These are phyloP conservation scores for Eucera pruinosa DNA, from an alignment of 2,888 invertebrate genomes.

Conservation along the genomic window DNA sequence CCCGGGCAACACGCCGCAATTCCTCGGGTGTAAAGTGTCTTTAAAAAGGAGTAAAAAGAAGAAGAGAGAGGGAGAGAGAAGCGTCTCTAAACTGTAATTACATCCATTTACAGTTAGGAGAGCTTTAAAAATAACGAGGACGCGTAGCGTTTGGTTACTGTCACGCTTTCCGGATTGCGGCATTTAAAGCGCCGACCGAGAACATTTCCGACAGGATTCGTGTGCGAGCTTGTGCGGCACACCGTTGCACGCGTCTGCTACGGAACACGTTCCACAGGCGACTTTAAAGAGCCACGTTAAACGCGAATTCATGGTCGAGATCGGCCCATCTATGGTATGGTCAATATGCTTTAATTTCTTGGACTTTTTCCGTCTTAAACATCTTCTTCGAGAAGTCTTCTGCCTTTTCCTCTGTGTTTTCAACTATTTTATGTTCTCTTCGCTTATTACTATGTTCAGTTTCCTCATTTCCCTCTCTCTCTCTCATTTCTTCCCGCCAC, in stretches of 20 bases:
- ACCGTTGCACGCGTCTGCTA: background rate
- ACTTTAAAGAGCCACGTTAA: slow-evolving; percentile 4
- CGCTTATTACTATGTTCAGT: too few relatives aligned
- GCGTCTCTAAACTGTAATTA: slow-evolving; percentile 51
- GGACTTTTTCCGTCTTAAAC: too few relatives aligned
- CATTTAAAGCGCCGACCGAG: slow-evolving; percentile 40
- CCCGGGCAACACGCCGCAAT: too few relatives aligned
- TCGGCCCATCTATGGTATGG: too few relatives aligned
- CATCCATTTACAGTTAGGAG: slow-evolving; percentile 49
- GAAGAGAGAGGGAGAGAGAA: background rate
- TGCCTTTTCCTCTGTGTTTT: too few relatives aligned
- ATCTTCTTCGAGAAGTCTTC: too few relatives aligned
- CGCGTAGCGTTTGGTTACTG: slow-evolving; percentile 43
- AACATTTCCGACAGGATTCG: slow-evolving; percentile 46
- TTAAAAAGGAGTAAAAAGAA: background rate
- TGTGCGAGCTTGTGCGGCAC: slow-evolving; percentile 23
- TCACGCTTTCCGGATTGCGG: slow-evolving; percentile 51
- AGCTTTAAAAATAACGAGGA: slow-evolving; percentile 36
- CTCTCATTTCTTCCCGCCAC: too few relatives aligned
- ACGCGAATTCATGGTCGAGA: slow-evolving; percentile 36
- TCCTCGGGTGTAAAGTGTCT: background rate
- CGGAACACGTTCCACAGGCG: background rate
- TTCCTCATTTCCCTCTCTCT: too few relatives aligned
- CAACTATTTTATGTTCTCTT: too few relatives aligned
- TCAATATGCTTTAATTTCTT: too few relatives aligned